Evolutionary conservation across 2,888 invertebrate species (phyloP).

Genomic region (Hydrotaea cyrtoneurina): DNA sequence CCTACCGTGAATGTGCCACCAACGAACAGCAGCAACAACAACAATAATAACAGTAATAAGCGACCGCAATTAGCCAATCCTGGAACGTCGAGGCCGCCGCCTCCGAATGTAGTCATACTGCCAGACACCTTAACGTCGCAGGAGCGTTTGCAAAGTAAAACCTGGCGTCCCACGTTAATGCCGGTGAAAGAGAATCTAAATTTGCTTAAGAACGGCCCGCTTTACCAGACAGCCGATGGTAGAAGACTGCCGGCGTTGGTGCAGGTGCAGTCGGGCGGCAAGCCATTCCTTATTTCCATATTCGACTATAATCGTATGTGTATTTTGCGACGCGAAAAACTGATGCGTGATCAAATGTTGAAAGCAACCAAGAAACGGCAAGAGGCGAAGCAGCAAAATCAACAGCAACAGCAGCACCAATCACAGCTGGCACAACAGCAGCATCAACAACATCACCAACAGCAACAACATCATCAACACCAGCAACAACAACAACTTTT

Average conservation of each 20-base stretch:
- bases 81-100: no score
- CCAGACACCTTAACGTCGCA: constrained; percentile 80
- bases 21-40: constrained; percentile 51
- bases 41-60: constrained; percentile 48
- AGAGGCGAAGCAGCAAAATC: constrained; percentile 67
- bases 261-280: constrained; percentile 89
- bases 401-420: constrained; percentile 66
- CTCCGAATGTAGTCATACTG: constrained; percentile 79
- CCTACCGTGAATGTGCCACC: constrained; percentile 17
- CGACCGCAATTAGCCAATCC: constrained; percentile 69
- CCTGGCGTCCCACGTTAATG: constrained; percentile 88
- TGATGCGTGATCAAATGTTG: constrained; percentile 83
- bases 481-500: constrained; percentile 38
- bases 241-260: constrained; percentile 85
- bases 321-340: constrained; percentile 85
- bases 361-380: constrained; percentile 73
- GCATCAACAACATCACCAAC: constrained; percentile 54
- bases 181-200: constrained; percentile 83
- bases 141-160: constrained; percentile 82
- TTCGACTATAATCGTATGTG: constrained; percentile 91
- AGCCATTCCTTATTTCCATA: constrained; percentile 89
- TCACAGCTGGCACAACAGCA: constrained; percentile 65
- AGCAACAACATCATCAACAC: constrained; percentile 51
- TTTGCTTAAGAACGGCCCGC: constrained; percentile 76
- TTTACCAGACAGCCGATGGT: constrained; percentile 84